phyloP scores from a whole-genome alignment of 2,113 vertebrate species.

The Mesitornis unicolor region DNA sequence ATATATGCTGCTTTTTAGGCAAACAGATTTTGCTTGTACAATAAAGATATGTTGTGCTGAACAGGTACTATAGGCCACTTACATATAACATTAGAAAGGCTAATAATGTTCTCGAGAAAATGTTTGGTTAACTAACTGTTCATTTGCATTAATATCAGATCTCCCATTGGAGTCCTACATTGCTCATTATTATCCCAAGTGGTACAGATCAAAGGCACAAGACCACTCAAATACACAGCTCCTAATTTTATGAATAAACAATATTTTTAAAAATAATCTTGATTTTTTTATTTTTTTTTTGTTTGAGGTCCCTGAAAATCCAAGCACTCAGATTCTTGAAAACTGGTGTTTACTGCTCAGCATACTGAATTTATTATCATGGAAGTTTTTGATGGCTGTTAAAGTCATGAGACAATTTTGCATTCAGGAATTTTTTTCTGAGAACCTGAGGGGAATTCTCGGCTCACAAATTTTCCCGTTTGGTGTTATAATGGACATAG shows the following conservation, averaged over 20 bases:
- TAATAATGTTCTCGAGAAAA: background rate
- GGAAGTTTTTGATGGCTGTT: background rate
- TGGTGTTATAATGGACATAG: background rate
- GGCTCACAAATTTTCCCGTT: background rate
- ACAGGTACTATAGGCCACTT: slow-evolving; percentile 70
- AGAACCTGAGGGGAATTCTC: background rate
- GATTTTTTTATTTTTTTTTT: background rate
- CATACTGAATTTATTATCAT: background rate
- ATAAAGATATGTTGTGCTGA: slow-evolving; percentile 81
- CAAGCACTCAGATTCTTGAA: background rate
- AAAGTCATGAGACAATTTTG: background rate
- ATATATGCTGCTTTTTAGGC: slow-evolving; percentile 66
- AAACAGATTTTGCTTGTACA: slow-evolving; percentile 75
- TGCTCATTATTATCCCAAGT: background rate
- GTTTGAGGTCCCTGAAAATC: background rate
- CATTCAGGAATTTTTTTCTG: background rate
- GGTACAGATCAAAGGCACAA: slow-evolving; percentile 36
- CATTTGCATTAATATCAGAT: background rate
- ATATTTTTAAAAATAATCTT: background rate
- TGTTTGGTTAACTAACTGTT: slow-evolving; percentile 14
- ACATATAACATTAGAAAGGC: slow-evolving; percentile 5
- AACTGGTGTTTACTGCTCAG: background rate
- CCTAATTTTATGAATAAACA: background rate
- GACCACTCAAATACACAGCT: slow-evolving; percentile 2
- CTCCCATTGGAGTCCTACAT: background rate